These are phyloP conservation scores for Alloscopus bannaensis DNA, from an alignment of 2,888 invertebrate species.

Conservation along the genomic window DNA sequence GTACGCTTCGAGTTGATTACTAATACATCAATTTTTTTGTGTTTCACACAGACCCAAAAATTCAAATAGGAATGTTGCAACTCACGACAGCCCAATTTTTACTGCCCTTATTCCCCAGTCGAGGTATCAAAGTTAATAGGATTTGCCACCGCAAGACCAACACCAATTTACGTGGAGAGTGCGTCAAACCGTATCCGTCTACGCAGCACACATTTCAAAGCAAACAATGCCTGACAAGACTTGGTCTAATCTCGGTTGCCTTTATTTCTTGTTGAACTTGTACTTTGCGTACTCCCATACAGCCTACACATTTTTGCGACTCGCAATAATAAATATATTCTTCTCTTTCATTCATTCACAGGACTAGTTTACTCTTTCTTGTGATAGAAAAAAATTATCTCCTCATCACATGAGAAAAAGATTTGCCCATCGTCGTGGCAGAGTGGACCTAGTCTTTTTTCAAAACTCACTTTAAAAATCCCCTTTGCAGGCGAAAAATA, in stretches of 20 bases:
- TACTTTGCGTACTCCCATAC: not conserved
- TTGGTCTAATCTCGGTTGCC: not conserved
- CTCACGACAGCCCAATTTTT: slow-evolving; percentile 69
- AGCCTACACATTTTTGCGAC: not conserved
- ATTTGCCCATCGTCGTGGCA: not conserved
- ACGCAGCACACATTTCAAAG: slow-evolving; percentile 4
- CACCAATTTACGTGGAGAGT: too few species aligned
- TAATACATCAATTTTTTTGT: too few species aligned
- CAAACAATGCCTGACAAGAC: not conserved
- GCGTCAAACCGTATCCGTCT: slow-evolving; percentile 18
- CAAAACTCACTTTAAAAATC: slow-evolving; percentile 8
- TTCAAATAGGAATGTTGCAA: slow-evolving; percentile 57
- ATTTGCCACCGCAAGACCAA: too few species aligned
- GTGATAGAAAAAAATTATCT: slow-evolving; percentile 14
- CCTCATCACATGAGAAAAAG: slow-evolving; percentile 8
- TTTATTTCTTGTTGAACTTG: not conserved
- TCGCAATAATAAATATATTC: not conserved
- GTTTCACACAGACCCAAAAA: too few species aligned
- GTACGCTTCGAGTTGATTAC: too few species aligned
- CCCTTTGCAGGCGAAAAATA: too few species aligned
- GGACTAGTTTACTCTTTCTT: too few species aligned
- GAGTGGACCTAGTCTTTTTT: not conserved
- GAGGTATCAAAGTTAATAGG: too few species aligned
- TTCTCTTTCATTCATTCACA: not conserved
- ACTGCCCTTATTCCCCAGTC: not conserved